These are phyloP conservation scores for Bombyx mandarina DNA, from an alignment of 1,140 invertebrate genomes.

Conservation along the genomic window DNA sequence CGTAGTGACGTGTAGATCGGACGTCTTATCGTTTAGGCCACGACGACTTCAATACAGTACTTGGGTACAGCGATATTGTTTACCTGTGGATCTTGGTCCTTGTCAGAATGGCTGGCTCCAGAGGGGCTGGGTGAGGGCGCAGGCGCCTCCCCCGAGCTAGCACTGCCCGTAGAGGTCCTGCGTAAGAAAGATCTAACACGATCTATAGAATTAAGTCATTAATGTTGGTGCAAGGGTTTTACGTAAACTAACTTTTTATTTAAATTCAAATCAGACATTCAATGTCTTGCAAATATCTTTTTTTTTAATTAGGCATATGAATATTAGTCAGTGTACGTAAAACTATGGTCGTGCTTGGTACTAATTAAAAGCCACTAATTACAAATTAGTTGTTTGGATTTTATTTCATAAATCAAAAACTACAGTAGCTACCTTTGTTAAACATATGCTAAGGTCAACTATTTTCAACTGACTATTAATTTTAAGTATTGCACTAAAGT, in stretches of 20 bases:
- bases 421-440: no score
- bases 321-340: slow-evolving; percentile 28
- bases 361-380: slow-evolving; percentile 2
- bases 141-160: slow-evolving; percentile 55
- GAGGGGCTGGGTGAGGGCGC: slow-evolving; percentile 69
- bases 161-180: slow-evolving; percentile 62
- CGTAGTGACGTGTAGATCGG: no score
- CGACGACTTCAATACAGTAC: no score
- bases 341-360: slow-evolving; percentile 30
- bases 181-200: slow-evolving; percentile 63
- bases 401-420: no score
- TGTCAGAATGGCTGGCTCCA: slow-evolving; percentile 73
- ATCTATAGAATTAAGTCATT: slow-evolving; percentile 54
- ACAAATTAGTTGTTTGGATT: not conserved
- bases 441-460: no score
- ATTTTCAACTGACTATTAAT: no score
- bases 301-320: not conserved
- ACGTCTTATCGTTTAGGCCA: no score
- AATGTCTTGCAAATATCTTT: not conserved
- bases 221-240: slow-evolving; percentile 43
- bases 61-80: not conserved
- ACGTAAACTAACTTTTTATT: slow-evolving; percentile 32
- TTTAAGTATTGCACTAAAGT: no score
- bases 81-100: slow-evolving; percentile 70
- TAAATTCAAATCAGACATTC: slow-evolving; percentile 1